Evolutionary conservation across 2,888 invertebrate species (phyloP), one percentile per base, ranked within the genome.

Genomic region (Parnassius glacialis): DNA sequence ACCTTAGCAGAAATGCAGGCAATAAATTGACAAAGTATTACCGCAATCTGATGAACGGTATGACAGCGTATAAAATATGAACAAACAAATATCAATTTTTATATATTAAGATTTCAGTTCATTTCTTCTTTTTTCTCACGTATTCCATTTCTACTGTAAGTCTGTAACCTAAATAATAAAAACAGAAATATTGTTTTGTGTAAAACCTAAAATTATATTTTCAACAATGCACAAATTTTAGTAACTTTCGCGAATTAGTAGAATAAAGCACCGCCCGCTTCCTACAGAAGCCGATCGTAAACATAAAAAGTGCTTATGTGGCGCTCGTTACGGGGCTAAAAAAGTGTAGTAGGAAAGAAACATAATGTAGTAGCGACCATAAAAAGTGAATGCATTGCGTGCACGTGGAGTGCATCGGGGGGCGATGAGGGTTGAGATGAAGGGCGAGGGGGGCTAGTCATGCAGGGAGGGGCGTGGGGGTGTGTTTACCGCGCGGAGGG

Each of bases 381-480:
- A 89, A 89, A 90, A 89, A 86, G 85, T 80, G 87, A 87, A 89
- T 90, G 90, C 89, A 86, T 83, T 86, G 87, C 87, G 85, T 90
- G 88, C 87, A 88, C 83, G 85, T 85, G 87, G 84, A 87, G 85
- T 85, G 86, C 84, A 83, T 64, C 78, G 81, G 80, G 78, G 78
- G 50, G 52, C 44, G 41, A 50, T 65, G 75, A 64, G 70, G 63
- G 65, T 68, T 55, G 70, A 60, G 71, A 62, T 63, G 68, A 66
- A 71, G 67, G 73, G 71, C 45, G 67, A 61, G 65, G 68, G 64
- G 66, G 50, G 34, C 55, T 45, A 60, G 64, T 61, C 60, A 66
- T 57, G 62, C 70, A 70, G 72, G 81, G 80, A 72, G 83, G 85
- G 83, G 85, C 83, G 79, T 80, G 83, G 87, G 86, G 87, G 86